These are phyloP conservation scores for Geothlypis trichas DNA, from an alignment of 2,113 vertebrate genomes.

Conservation along the genomic window DNA sequence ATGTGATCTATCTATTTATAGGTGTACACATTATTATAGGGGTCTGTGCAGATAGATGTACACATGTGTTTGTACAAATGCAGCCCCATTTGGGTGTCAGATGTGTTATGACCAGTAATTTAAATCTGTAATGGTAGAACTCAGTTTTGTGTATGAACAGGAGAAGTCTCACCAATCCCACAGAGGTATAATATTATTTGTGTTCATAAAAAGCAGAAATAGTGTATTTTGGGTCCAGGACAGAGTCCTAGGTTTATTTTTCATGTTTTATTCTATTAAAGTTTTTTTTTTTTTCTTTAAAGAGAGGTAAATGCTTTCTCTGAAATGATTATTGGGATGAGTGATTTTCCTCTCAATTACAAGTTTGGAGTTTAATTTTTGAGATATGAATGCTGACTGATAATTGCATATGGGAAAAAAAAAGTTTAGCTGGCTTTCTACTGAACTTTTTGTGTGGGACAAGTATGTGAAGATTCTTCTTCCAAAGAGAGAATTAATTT, in stretches of 20 bases:
- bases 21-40: not conserved
- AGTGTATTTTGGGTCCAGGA: not conserved
- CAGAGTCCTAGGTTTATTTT: not conserved
- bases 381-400: not conserved
- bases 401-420: not conserved
- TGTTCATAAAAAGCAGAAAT: not conserved
- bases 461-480: not conserved
- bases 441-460: not conserved
- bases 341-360: not conserved
- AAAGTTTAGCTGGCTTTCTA: not conserved
- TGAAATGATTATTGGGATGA: not conserved
- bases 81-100: not conserved
- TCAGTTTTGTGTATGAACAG: not conserved
- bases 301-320: not conserved
- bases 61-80: not conserved
- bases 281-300: not conserved
- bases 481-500: not conserved
- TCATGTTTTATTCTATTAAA: not conserved
- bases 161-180: not conserved
- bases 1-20: not conserved
- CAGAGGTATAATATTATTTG: not conserved
- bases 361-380: not conserved
- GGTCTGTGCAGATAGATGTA: not conserved
- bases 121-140: not conserved
- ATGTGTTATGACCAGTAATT: not conserved